Base-by-base conservation (phyloP, 2,113 vertebrate genomes). In the Cyanocitta stelleri region DNA sequence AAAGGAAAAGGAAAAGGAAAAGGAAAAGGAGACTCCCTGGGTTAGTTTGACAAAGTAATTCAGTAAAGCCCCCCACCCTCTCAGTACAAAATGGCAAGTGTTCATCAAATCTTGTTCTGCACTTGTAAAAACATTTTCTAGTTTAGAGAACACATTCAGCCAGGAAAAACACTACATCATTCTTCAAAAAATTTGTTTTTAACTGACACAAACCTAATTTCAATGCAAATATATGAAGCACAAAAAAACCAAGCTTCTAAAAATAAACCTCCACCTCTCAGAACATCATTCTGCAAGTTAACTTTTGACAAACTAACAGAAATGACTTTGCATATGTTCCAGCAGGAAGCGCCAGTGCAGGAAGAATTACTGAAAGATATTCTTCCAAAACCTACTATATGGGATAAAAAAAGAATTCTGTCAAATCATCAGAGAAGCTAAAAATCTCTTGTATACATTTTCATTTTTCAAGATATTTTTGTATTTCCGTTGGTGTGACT, bases 51-150 rank as follows among this genome's bases (percentile, higher is more conserved):
- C 9, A 13, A 72, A 46, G 4, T 63, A 72, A 68, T 55, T 49
- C 33, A 33, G 3, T 32, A 7, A 43, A 86, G 7, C 2, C 3
- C 11, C 7, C 7, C 4, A 24, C 1, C 5, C 6, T 32, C 19
- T 68, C 68, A 30, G 43, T 18, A 44, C 26, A 48, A 55, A 55
- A 13, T 26, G 22, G n/a, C 15, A 66, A 3, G 12, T 30, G 13
- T 63, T 82, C 43, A 39, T 68, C 79, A 72, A n/a, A 46, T 8
- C 33, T 32, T 32, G 7, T 46, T 74, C 74, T 75, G 18, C 26
- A 33, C 37, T 81, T 59, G 11, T n/a, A 67, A 24, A 74, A 66
- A 7, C 14, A 35, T 59, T 63, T 69, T 44, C 48, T 63, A 16
- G 9, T 63, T 46, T 13, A 77, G n/a, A 87, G 91, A 72, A 61